Conservation (phyloP, 2,113 vertebrate species). For the Hirundichthys speculiger region DNA sequence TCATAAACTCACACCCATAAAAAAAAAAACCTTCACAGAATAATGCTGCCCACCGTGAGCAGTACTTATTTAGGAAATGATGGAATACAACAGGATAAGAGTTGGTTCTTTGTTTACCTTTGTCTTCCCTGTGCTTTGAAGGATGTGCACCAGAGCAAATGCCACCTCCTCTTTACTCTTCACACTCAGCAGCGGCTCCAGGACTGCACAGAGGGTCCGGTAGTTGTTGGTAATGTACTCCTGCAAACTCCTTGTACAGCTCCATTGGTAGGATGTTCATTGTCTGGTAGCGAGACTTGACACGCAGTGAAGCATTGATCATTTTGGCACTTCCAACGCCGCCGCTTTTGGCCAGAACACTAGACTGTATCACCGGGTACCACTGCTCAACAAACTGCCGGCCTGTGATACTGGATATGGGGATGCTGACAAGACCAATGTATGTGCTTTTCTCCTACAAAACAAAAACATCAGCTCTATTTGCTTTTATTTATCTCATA, state of each 20-base stretch:
- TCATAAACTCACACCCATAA: background rate
- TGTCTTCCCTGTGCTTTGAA: constrained; percentile 95
- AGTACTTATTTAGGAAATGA: too few species aligned
- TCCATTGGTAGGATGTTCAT: constrained; percentile 99
- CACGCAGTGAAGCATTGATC: constrained; percentile 89
- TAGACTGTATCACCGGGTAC: constrained; percentile 94
- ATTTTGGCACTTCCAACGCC: constrained; percentile 88
- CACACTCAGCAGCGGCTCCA: constrained; percentile 93
- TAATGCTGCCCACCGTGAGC: too few species aligned
- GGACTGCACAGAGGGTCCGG: constrained; percentile 91
- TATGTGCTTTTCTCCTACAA: constrained; percentile 93
- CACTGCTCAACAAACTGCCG: constrained; percentile 97
- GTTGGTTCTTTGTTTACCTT: constrained; percentile 81
- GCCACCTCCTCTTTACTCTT: constrained; percentile 99
- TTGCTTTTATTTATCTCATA: too few species aligned
- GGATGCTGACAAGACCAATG: constrained; percentile 95
- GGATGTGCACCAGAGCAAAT: constrained; percentile 93
- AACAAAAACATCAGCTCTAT: background rate
- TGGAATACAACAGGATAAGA: background rate
- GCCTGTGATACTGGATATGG: constrained; percentile 93
- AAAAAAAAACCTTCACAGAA: too few species aligned
- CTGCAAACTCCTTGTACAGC: constrained; percentile 96
- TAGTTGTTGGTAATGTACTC: constrained; percentile 98
- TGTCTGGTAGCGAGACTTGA: constrained; percentile 96
- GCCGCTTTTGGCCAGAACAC: constrained; percentile 83